Percentiles rank a stretch among this genome's conserved stretches.
phyloP scores from a whole-genome alignment of 2,113 vertebrate species.

The Tetraodon nigroviridis region DNA sequence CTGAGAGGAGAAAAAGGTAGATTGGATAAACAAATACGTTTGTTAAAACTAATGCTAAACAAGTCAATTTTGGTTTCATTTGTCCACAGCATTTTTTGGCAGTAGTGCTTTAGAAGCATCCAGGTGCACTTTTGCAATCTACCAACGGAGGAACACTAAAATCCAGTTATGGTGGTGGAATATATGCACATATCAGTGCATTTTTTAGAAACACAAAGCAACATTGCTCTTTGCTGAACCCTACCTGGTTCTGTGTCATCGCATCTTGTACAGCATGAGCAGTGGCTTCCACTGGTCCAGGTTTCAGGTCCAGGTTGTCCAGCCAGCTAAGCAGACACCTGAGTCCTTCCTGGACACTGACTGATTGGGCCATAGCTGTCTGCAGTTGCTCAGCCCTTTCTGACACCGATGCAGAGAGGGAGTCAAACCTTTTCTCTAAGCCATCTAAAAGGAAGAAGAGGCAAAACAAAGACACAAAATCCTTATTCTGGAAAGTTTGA shows the following conservation, averaged over 20 bases:
- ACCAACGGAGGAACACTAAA: too few species aligned
- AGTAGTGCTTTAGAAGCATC: too few species aligned
- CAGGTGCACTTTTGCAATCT: too few species aligned
- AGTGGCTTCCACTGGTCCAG: conserved; percentile 72
- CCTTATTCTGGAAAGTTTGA: neutral
- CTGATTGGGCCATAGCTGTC: conserved; percentile 90
- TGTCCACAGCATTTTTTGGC: too few species aligned
- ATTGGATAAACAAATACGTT: neutral
- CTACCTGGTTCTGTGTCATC: conserved; percentile 83
- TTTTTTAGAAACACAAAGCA: too few species aligned
- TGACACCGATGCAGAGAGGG: conserved; percentile 78
- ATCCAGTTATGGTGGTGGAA: too few species aligned
- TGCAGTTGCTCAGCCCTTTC: conserved; percentile 86
- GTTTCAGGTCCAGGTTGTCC: conserved; percentile 74
- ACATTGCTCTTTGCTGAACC: neutral
- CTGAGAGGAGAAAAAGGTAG: conserved; percentile 58
- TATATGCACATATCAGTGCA: too few species aligned
- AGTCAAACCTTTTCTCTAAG: conserved; percentile 80
- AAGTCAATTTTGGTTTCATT: too few species aligned
- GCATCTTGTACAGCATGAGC: conserved; percentile 84
- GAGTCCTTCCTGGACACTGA: conserved; percentile 91
- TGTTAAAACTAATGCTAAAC: too few species aligned
- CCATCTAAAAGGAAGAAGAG: conserved; percentile 65
- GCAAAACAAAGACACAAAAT: neutral
- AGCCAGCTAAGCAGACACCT: conserved; percentile 84